Conservation (phyloP, 2,797 vertebrate species). For the Eutrigla gurnardus region DNA sequence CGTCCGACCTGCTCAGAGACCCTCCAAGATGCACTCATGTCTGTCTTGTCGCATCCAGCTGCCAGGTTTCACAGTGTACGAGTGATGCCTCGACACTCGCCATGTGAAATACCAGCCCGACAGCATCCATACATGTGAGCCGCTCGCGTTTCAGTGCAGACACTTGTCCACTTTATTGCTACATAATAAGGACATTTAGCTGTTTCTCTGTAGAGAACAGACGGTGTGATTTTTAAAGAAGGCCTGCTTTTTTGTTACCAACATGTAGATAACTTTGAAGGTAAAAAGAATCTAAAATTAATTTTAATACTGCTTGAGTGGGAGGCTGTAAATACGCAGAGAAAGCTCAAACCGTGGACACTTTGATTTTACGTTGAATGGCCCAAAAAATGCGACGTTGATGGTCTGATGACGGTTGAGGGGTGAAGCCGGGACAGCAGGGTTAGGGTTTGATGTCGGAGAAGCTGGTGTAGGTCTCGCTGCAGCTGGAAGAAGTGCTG, state of each 20-base stretch:
- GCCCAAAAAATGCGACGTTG: slow-evolving; percentile 5
- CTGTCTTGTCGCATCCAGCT: slow-evolving; percentile 48
- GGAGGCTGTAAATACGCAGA: slow-evolving; percentile 16
- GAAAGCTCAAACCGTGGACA: not conserved
- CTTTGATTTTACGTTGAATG: too few species aligned
- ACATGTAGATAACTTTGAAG: not conserved
- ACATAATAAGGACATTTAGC: slow-evolving; percentile 50
- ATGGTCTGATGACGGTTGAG: not conserved
- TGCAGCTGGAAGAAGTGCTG: slow-evolving; percentile 95
- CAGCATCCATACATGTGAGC: slow-evolving; percentile 9
- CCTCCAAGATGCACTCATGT: slow-evolving; percentile 23
- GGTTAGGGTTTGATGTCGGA: slow-evolving; percentile 91
- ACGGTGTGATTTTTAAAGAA: slow-evolving; percentile 16
- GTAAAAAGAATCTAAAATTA: not conserved
- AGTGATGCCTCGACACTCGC: slow-evolving; percentile 42
- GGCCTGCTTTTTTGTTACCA: not conserved
- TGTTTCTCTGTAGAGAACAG: not conserved
- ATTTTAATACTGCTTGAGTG: slow-evolving; percentile 8
- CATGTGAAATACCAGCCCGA: slow-evolving; percentile 37
- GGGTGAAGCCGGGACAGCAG: not conserved
- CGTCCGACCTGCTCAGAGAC: slow-evolving; percentile 28
- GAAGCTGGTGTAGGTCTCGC: slow-evolving; percentile 91
- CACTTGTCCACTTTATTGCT: slow-evolving; percentile 49
- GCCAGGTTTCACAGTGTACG: slow-evolving; percentile 72
- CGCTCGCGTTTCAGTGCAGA: slow-evolving; percentile 40